Base-by-base conservation (phyloP, 2,797 vertebrate genomes). In the Mallotus villosus region DNA sequence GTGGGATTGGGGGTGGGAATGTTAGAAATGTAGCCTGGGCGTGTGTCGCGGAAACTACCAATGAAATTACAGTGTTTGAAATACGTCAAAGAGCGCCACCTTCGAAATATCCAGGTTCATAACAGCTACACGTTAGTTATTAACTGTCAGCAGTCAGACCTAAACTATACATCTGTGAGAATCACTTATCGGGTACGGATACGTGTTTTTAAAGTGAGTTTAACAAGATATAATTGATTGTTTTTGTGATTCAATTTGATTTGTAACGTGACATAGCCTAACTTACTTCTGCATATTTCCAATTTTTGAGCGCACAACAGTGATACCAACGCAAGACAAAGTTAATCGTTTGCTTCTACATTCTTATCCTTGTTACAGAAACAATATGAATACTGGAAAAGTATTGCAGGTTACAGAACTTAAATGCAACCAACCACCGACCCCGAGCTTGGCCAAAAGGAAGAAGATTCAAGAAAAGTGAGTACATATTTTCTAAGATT, bases 391-490 rank as follows among this genome's bases (percentile, higher is more conserved):
- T 16, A 68, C 71, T 11, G 72, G 25, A 58, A 78, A 77, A 73
- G 70, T 57, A 51, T 60, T 84, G 63, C 77, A 76, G 60, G 49
- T 25, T 17, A 55, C 51, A 19, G 24, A 49, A 58, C 32, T 34
- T 63, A 79, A 72, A 29, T 58, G 64, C 37, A 80, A 80, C 68
- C 79, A 71, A 19, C 79, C 82, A 68, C 75, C 77, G 16, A 86
- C 82, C 1, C 81, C 81, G 66, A 84, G 81, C 37, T 70, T 82
- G 22, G 63, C 68, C 7, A 84, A 77, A 49, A 71, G 79, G 41
- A 84, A 77, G 73, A 79, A 70, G 49, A 68, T 75, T 11, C 82
- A 82, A 66, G 77, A 81, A 12, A 80, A 63, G 84, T 86, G 70
- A 68, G 80, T 64, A n/a, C 17, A n/a, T 17, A 55, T 53, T 17